Conservation (phyloP, 2,888 invertebrate species). For the Macaria notata region DNA sequence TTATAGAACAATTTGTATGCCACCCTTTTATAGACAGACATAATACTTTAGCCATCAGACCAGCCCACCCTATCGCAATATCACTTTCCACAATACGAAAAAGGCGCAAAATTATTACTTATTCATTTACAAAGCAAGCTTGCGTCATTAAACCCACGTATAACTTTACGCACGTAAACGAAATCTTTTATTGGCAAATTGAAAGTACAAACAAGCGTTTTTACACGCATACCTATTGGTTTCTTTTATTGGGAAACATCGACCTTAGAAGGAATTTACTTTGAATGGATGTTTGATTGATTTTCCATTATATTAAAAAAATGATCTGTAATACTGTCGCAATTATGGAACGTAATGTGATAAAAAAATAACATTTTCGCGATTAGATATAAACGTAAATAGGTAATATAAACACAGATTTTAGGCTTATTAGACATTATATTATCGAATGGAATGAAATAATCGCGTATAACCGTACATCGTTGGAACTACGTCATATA, state of each 20-base stretch:
- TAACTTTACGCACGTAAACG: constrained; percentile 52
- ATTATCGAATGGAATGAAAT: too few relatives aligned
- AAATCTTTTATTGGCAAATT: constrained; percentile 31
- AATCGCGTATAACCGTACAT: too few relatives aligned
- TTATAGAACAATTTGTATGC: constrained; percentile 1
- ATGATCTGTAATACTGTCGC: too few relatives aligned
- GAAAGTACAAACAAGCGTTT: constrained; percentile 29
- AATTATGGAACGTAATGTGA: too few relatives aligned
- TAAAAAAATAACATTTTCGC: too few relatives aligned
- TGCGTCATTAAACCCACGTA: constrained; percentile 39
- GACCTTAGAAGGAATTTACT: background rate
- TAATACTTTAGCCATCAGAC: constrained; percentile 18
- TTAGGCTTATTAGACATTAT: too few relatives aligned
- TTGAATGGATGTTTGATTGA: too few relatives aligned
- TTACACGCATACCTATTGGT: constrained; percentile 7
- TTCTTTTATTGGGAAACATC: constrained; percentile 11
- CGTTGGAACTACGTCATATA: too few relatives aligned
- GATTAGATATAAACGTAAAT: too few relatives aligned
- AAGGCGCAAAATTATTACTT: constrained; percentile 27
- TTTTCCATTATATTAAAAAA: too few relatives aligned
- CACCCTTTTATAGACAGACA: constrained; percentile 1
- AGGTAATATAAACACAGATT: too few relatives aligned
- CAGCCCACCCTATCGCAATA: constrained; percentile 38
- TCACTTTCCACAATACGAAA: constrained; percentile 39
- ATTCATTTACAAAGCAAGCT: constrained; percentile 30